phyloP scores from a whole-genome alignment of 2,113 vertebrate species.

The Sinocyclocheilus anophthalmus region DNA sequence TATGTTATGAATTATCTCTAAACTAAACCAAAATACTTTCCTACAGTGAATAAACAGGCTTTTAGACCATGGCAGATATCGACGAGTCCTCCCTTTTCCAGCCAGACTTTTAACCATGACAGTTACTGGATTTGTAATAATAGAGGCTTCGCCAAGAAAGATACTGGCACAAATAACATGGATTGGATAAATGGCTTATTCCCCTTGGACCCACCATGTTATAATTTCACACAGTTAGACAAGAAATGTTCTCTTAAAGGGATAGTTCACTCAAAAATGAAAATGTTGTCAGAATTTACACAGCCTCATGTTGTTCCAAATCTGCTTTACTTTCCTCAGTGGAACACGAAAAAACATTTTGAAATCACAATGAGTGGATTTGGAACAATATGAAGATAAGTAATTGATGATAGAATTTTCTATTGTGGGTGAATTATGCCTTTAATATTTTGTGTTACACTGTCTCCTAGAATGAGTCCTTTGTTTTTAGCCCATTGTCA shows the following conservation, averaged over 20 bases:
- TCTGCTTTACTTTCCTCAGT: neutral
- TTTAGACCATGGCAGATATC: too few relatives aligned
- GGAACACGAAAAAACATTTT: neutral
- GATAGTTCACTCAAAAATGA: neutral
- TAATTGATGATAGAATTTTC: neutral
- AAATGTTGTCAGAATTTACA: neutral
- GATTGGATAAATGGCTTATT: slow-evolving; percentile 34
- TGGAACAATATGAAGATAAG: neutral
- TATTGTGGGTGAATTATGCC: neutral
- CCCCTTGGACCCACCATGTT: neutral
- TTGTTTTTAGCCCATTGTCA: slow-evolving; percentile 20
- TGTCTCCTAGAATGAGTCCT: slow-evolving; percentile 22
- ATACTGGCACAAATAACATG: neutral
- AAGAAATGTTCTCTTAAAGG: slow-evolving; percentile 29
- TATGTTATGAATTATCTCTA: neutral
- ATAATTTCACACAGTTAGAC: slow-evolving; percentile 55
- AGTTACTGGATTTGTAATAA: slow-evolving; percentile 39
- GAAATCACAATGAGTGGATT: neutral
- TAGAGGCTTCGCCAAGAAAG: slow-evolving; percentile 51
- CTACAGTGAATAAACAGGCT: neutral
- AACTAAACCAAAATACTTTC: neutral
- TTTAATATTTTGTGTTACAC: slow-evolving; percentile 37
- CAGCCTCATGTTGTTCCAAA: neutral
- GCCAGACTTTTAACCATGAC: neutral
- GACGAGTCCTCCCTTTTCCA: neutral